A percentile compares a stretch with the other conserved stretches of the same genome.
phyloP scores from a whole-genome alignment of 2,888 invertebrate genomes.

The Drosophila mercatorum region DNA sequence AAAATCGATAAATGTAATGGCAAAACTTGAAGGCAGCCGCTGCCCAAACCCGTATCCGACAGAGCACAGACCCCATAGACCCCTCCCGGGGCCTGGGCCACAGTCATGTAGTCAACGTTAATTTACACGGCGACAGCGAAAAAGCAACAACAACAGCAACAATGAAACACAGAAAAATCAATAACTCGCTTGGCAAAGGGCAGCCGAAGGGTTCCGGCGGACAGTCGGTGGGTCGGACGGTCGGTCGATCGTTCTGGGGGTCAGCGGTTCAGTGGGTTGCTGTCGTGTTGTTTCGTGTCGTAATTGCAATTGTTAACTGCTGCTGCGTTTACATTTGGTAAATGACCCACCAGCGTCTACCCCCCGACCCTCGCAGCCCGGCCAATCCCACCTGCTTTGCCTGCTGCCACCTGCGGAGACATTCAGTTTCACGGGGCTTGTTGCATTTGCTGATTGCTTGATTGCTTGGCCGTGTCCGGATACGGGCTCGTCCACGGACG shows the following conservation, averaged over 20 bases:
- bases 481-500: slow-evolving; percentile 6
- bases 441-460: slow-evolving; percentile 54
- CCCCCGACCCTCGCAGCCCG: background rate
- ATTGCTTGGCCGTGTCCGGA: slow-evolving; percentile 38
- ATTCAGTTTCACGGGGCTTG: slow-evolving; percentile 35
- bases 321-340: slow-evolving; percentile 26
- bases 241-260: slow-evolving; percentile 18
- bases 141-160: slow-evolving; percentile 16
- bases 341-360: background rate
- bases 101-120: slow-evolving; percentile 61
- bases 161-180: slow-evolving; percentile 44
- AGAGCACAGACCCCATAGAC: slow-evolving; percentile 4
- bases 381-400: slow-evolving; percentile 1
- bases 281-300: slow-evolving; percentile 43
- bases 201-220: slow-evolving; percentile 36
- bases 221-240: background rate
- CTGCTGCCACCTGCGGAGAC: slow-evolving; percentile 23
- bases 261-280: slow-evolving; percentile 31
- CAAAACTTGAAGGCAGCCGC: slow-evolving; percentile 59
- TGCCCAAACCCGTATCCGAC: slow-evolving; percentile 18
- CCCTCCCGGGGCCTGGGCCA: slow-evolving; percentile 2
- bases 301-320: slow-evolving; percentile 74
- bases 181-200: slow-evolving; percentile 45
- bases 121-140: slow-evolving; percentile 67
- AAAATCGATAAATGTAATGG: slow-evolving; percentile 74